Conservation (phyloP, 2,888 invertebrate species). For the Eilema caniola region DNA sequence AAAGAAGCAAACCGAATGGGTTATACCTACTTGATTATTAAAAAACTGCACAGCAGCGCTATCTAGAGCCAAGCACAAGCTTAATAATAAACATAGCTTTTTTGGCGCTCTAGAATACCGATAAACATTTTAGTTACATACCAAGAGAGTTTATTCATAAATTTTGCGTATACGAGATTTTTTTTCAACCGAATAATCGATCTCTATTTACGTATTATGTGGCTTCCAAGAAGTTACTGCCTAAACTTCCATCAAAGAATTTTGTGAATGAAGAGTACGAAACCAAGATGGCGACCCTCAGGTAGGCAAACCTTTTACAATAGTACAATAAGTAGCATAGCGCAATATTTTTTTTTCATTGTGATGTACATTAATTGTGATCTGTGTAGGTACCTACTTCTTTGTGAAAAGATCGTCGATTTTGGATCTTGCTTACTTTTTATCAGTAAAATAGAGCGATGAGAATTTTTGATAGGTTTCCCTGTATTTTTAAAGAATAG, state of each 20-base stretch:
- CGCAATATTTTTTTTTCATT: slow-evolving; percentile 35
- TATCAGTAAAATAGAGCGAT: not conserved
- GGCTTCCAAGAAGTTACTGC: slow-evolving; percentile 66
- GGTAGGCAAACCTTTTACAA: slow-evolving; percentile 60
- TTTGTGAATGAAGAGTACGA: slow-evolving; percentile 65
- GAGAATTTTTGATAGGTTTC: not conserved
- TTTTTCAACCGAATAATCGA: not conserved
- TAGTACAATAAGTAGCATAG: slow-evolving; percentile 31
- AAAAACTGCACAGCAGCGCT: too few relatives aligned
- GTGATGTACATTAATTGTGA: slow-evolving; percentile 21
- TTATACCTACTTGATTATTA: too few relatives aligned
- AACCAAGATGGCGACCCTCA: slow-evolving; percentile 58
- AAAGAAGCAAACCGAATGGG: too few relatives aligned
- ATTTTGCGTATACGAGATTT: not conserved
- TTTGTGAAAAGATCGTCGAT: slow-evolving; percentile 11
- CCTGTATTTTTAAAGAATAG: not conserved
- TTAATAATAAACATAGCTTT: not conserved
- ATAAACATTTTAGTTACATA: too few relatives aligned
- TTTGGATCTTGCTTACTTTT: too few relatives aligned
- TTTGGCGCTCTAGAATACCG: too few relatives aligned
- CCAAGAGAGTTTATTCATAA: not conserved
- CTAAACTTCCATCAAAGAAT: slow-evolving; percentile 62
- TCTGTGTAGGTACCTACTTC: slow-evolving; percentile 30
- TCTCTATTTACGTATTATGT: slow-evolving; percentile 14
- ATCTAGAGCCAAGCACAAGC: too few relatives aligned